phyloP scores from a whole-genome alignment of 2,888 invertebrate genomes.

The Lasiommata megera region DNA sequence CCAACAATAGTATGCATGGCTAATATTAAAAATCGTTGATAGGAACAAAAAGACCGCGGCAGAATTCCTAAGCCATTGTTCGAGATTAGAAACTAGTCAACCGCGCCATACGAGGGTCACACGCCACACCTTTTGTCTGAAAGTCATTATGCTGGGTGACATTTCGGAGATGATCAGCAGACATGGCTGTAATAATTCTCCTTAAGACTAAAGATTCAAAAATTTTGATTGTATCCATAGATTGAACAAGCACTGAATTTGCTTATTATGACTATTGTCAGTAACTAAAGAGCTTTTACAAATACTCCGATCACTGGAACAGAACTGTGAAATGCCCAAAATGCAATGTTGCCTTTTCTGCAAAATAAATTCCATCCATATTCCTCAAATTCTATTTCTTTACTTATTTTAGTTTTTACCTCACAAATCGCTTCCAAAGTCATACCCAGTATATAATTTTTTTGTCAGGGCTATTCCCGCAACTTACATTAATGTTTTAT shows the following conservation, averaged over 20 bases:
- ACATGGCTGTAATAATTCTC: too few species aligned
- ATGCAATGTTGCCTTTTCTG: too few species aligned
- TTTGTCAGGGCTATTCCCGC: slow-evolving; percentile 35
- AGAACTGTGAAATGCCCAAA: too few species aligned
- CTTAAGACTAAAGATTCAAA: too few species aligned
- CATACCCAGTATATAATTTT: slow-evolving; percentile 32
- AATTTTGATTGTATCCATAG: too few species aligned
- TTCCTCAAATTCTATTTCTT: too few species aligned
- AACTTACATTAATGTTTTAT: slow-evolving; percentile 17
- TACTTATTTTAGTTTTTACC: neutral
- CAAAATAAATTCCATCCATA: too few species aligned
- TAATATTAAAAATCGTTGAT: slow-evolving; percentile 21
- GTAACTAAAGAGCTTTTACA: too few species aligned
- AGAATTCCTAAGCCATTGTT: slow-evolving; percentile 39
- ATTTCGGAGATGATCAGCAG: neutral
- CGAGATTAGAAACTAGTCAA: slow-evolving; percentile 37
- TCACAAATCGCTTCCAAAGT: neutral
- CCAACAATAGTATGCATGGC: slow-evolving; percentile 3
- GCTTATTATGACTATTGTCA: too few species aligned
- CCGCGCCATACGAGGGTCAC: slow-evolving; percentile 40
- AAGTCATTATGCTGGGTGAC: slow-evolving; percentile 28
- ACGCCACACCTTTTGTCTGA: slow-evolving; percentile 44
- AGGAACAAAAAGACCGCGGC: slow-evolving; percentile 26
- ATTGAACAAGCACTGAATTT: too few species aligned
- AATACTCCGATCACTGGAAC: too few species aligned